Evolutionary conservation across 2,797 vertebrate genomes (phyloP).

Genomic region (Notamacropus eugenii): DNA sequence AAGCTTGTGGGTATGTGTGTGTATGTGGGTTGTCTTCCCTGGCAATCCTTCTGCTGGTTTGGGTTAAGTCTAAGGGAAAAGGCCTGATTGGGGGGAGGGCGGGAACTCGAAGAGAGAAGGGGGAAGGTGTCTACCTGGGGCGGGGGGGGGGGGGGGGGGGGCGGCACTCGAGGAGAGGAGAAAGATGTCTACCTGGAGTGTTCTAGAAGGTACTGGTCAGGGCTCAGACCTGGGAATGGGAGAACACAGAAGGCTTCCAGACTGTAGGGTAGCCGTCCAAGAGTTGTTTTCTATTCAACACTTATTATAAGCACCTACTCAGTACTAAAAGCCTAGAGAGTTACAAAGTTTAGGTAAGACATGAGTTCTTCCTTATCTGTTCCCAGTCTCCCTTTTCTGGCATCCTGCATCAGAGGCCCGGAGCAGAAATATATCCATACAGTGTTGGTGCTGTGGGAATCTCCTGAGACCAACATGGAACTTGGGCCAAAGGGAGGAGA

Average conservation of each 20-base stretch:
- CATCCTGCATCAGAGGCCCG: background rate
- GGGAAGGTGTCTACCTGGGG: background rate
- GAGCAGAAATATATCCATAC: background rate
- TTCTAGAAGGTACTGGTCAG: slow-evolving; percentile 52
- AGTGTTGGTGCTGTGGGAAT: background rate
- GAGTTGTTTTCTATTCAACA: background rate
- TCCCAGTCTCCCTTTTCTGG: background rate
- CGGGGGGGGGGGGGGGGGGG: too few species aligned
- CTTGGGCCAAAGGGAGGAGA: background rate
- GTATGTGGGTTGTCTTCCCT: background rate
- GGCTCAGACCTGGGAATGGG: background rate
- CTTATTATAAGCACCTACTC: background rate
- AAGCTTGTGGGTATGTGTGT: background rate
- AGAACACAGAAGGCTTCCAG: background rate
- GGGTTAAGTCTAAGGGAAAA: background rate
- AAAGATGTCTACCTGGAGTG: background rate
- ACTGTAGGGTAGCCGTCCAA: background rate
- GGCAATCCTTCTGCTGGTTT: slow-evolving; percentile 17
- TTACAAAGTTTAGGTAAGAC: background rate
- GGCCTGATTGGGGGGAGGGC: background rate
- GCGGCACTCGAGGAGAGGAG: slow-evolving; percentile 40
- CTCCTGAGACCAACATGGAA: background rate
- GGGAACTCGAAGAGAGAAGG: background rate
- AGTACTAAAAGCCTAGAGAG: background rate
- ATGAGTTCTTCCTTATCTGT: background rate